phyloP scores from a whole-genome alignment of 2,888 invertebrate species.

The Alentia gelatinosa region DNA sequence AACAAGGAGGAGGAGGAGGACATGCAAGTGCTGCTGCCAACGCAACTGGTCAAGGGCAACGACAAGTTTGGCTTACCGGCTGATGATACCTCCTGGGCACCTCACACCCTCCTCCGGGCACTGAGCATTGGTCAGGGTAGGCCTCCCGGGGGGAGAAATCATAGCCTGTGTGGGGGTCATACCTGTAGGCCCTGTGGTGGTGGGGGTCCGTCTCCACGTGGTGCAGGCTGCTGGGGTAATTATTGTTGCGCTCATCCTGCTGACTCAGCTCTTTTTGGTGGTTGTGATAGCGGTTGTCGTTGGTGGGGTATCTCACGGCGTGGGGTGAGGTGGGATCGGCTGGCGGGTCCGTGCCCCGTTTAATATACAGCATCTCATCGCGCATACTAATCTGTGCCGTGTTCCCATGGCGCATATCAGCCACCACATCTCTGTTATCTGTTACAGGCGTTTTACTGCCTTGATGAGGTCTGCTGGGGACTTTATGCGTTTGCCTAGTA shows the following conservation, averaged over 20 bases:
- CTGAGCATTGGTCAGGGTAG: background rate
- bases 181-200: background rate
- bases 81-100: background rate
- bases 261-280: background rate
- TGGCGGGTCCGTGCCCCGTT: background rate
- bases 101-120: background rate
- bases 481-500: background rate
- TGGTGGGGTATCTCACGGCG: background rate
- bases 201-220: background rate
- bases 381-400: slow-evolving; percentile 28
- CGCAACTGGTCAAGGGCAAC: background rate
- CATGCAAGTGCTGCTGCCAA: slow-evolving; percentile 46
- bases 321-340: background rate
- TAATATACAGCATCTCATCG: slow-evolving; percentile 32
- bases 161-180: background rate
- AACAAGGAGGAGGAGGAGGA: background rate
- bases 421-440: background rate
- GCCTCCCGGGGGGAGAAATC: background rate
- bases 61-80: background rate
- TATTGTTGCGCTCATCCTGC: background rate
- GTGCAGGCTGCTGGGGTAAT: background rate
- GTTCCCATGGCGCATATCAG: too few species aligned
- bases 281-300: background rate
- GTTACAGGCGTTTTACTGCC: background rate
- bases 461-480: background rate